Base-by-base conservation (phyloP, 2,113 vertebrate species). In the Pterocles orientalis region DNA sequence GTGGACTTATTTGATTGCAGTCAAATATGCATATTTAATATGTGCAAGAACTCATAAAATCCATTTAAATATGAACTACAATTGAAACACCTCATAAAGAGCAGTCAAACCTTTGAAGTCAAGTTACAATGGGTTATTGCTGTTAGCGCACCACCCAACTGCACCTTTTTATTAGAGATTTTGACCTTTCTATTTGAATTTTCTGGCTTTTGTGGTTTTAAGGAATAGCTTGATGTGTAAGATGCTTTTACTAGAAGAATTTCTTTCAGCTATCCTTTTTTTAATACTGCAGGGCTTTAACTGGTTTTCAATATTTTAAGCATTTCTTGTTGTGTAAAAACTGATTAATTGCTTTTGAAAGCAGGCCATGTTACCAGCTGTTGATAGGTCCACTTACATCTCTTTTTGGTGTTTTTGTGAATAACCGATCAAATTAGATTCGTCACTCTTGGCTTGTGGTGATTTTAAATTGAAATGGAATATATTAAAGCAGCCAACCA, bases 391-490 rank as follows among this genome's bases (percentile, higher is more conserved):
- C 97, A 71, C 96, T 80, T 92, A 65, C 88, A 84, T 92, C 94
- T 96, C 95, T 94, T 96, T 97, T 86, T 96, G 94, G 51, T 98
- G 94, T 97, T 98, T 98, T 97, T 80, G 60, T 97, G 97, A 97
- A 94, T 96, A 97, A 91, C 95, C 97, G 98, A 98, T 98, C 97
- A 98, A 98, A 98, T 98, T 98, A 98, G 93, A 98, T 97, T 98
- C 90, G 69, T 97, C 97, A 95, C 93, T 98, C 95, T 95, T 98
- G 95, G 97, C 96, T 98, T 97, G 94, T 95, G 95, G 96, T 98
- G 97, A 98, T 98, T 98, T 98, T 94, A 98, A 97, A 98, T 98
- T 98, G 96, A 98, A 98, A 98, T 97, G 97, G 97, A 98, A 98
- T 98, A 98, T 98, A 97, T 98, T 98, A 97, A 98, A 97, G 98